A percentile compares a stretch with the other conserved stretches of the same genome.
Evolutionary conservation across 2,113 vertebrate species (phyloP).

Genomic region (Pyxicephalus adspersus): DNA sequence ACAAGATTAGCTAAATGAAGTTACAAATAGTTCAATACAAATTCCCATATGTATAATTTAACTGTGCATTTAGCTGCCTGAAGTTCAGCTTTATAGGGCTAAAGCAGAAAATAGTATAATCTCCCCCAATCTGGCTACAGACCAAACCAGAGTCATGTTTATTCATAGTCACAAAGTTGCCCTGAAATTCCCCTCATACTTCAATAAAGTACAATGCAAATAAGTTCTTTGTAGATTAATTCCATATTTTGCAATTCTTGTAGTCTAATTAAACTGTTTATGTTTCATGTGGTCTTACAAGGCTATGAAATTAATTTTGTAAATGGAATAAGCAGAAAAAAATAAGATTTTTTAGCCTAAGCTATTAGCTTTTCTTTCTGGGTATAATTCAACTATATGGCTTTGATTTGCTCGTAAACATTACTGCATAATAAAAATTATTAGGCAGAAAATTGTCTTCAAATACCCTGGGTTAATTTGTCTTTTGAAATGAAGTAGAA

Average conservation of each 20-base stretch:
- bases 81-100: no score
- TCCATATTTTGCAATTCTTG: slow-evolving; percentile 28
- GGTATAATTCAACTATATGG: slow-evolving; percentile 44
- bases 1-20: no score
- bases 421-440: slow-evolving; percentile 53
- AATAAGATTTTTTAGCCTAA: background rate
- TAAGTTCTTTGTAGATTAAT: slow-evolving; percentile 45
- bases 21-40: no score
- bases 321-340: slow-evolving; percentile 17
- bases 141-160: background rate
- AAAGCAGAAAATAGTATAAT: background rate
- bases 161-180: background rate
- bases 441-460: slow-evolving; percentile 51
- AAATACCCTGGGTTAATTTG: slow-evolving; percentile 43
- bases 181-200: slow-evolving; percentile 1
- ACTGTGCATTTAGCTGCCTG: no score
- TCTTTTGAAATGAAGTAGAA: slow-evolving; percentile 31
- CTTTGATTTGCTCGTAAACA: slow-evolving; percentile 53
- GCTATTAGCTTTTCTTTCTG: slow-evolving; percentile 31
- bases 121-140: background rate
- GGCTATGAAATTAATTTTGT: slow-evolving; percentile 32
- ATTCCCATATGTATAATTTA: no score
- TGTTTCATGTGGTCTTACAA: slow-evolving; percentile 36
- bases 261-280: slow-evolving; percentile 44
- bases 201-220: slow-evolving; percentile 2